Evolutionary conservation across 2,113 vertebrate species (phyloP).

Genomic region (Turdus rufiventris): DNA sequence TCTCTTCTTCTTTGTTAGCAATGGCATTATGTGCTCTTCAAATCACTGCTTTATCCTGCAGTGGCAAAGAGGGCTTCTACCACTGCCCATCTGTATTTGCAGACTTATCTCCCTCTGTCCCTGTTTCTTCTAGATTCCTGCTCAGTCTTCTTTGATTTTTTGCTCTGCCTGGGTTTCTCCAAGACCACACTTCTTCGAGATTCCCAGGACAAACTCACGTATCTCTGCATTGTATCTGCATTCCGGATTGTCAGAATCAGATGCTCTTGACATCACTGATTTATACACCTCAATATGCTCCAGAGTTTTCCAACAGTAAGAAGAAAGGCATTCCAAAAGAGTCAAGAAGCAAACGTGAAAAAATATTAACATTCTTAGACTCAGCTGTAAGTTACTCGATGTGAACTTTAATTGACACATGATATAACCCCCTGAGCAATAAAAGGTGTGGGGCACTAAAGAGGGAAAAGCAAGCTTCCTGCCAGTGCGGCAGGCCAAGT

Average conservation of each 20-base stretch:
- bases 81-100: background rate
- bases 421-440: background rate
- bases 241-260: background rate
- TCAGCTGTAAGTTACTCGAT: background rate
- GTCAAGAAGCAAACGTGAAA: background rate
- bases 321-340: background rate
- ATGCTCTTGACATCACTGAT: background rate
- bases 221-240: background rate
- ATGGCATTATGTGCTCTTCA: background rate
- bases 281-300: background rate
- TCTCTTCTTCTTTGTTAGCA: slow-evolving; percentile 41
- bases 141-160: background rate
- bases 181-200: background rate
- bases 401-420: background rate
- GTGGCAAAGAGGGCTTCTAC: background rate
- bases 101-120: background rate
- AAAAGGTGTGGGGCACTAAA: background rate
- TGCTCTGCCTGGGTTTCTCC: background rate
- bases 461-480: background rate
- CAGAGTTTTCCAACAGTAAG: background rate
- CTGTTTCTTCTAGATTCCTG: background rate
- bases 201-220: background rate
- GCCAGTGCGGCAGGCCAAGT: background rate
- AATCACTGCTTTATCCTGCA: background rate
- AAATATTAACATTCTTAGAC: background rate